A percentile compares a stretch with the other conserved stretches of the same genome.
Conservation (phyloP, 2,888 invertebrate genomes). For the Cyclophora albipunctata region DNA sequence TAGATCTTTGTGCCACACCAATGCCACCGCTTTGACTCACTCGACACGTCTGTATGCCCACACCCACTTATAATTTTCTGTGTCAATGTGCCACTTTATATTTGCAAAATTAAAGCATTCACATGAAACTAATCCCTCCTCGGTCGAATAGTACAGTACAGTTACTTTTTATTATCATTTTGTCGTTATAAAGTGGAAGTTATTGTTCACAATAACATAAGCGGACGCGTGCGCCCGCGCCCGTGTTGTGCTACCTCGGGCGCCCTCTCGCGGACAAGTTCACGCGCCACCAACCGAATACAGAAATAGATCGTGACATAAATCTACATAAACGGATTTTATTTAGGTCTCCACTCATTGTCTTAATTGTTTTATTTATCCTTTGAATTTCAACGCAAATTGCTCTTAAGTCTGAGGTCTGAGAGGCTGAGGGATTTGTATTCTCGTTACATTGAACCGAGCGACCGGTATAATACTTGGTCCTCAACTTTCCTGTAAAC, state of each 20-base stretch:
- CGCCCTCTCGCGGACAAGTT: constrained; percentile 51
- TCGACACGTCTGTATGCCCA: constrained; percentile 6
- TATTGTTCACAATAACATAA: background rate
- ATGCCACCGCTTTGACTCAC: constrained; percentile 6
- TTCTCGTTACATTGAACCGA: too few species aligned
- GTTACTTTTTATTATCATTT: too few species aligned
- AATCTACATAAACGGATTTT: constrained; percentile 65
- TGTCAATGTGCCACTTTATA: constrained; percentile 7
- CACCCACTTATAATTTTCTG: constrained; percentile 10
- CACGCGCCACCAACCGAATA: constrained; percentile 47
- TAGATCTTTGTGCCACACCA: constrained; percentile 3
- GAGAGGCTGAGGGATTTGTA: too few species aligned
- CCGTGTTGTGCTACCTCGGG: constrained; percentile 10
- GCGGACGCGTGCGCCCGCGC: constrained; percentile 26
- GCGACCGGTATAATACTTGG: too few species aligned
- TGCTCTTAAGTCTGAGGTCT: background rate
- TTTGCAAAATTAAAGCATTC: background rate
- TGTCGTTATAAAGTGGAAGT: too few species aligned
- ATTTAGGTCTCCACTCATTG: constrained; percentile 49
- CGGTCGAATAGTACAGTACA: too few species aligned
- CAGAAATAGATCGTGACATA: constrained; percentile 68
- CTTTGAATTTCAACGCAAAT: constrained; percentile 4
- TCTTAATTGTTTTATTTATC: constrained; percentile 27
- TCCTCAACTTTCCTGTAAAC: too few species aligned
- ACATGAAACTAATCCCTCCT: background rate